Evolutionary conservation across 2,888 invertebrate genomes (phyloP).

Genomic region (Tolmerus cingulatus): DNA sequence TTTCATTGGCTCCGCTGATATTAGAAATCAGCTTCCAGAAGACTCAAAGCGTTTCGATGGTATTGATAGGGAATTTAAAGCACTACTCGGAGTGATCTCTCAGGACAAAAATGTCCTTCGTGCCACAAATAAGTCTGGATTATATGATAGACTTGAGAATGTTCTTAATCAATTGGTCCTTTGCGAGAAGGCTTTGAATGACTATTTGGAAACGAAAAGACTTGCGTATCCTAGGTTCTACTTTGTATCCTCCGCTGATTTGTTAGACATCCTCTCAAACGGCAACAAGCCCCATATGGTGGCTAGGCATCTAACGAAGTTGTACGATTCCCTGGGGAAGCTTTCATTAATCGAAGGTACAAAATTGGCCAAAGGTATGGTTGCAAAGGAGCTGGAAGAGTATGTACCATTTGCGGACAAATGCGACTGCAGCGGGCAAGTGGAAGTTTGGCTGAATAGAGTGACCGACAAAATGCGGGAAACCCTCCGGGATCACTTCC

Average conservation of each 20-base stretch:
- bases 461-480: slow-evolving; percentile 85
- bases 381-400: slow-evolving; percentile 84
- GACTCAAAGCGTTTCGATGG: slow-evolving; percentile 88
- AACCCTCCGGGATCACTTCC: slow-evolving; percentile 80
- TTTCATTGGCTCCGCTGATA: slow-evolving; percentile 95
- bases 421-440: slow-evolving; percentile 86
- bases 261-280: slow-evolving; percentile 79
- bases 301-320: slow-evolving; percentile 83
- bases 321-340: slow-evolving; percentile 89
- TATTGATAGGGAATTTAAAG: slow-evolving; percentile 87
- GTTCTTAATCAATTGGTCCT: slow-evolving; percentile 76
- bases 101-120: slow-evolving; percentile 83
- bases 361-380: slow-evolving; percentile 77
- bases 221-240: slow-evolving; percentile 94
- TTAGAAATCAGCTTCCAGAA: slow-evolving; percentile 87
- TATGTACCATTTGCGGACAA: slow-evolving; percentile 74
- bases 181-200: slow-evolving; percentile 93
- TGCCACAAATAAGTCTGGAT: slow-evolving; percentile 80
- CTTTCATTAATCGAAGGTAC: slow-evolving; percentile 68
- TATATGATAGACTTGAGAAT: slow-evolving; percentile 79
- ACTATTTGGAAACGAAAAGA: slow-evolving; percentile 94
- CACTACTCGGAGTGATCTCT: slow-evolving; percentile 66
- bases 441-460: slow-evolving; percentile 89
- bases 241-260: slow-evolving; percentile 92
- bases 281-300: slow-evolving; percentile 87